phyloP scores from a whole-genome alignment of 2,888 invertebrate genomes.

The Cryptocephalus primarius region DNA sequence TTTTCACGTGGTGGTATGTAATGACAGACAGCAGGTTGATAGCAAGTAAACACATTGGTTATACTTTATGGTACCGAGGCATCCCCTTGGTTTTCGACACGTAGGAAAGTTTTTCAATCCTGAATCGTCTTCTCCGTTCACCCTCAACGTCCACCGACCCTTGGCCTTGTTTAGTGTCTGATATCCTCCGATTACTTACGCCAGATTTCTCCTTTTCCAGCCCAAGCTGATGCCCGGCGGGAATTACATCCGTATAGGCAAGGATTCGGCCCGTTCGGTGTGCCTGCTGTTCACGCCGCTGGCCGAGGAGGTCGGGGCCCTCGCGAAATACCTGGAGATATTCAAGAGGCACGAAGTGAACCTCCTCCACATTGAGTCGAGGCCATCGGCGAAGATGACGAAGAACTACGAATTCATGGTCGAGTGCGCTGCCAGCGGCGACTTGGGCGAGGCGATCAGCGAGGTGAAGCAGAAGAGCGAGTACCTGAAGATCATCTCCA shows the following conservation, averaged over 20 bases:
- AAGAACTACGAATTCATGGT: slow-evolving; percentile 89
- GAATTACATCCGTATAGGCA: slow-evolving; percentile 72
- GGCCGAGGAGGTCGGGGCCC: slow-evolving; percentile 71
- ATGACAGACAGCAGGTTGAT: too few relatives aligned
- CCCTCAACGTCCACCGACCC: too few relatives aligned
- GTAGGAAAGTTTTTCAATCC: too few relatives aligned
- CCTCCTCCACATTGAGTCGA: slow-evolving; percentile 85
- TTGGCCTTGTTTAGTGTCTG: too few relatives aligned
- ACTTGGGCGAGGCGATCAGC: slow-evolving; percentile 64
- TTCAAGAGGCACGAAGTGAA: slow-evolving; percentile 77
- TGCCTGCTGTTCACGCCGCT: slow-evolving; percentile 81
- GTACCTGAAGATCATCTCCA: slow-evolving; percentile 79
- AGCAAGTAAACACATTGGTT: too few relatives aligned
- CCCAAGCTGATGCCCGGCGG: slow-evolving; percentile 72
- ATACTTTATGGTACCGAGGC: too few relatives aligned
- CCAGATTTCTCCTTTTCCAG: slow-evolving; percentile 37
- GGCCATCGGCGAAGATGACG: slow-evolving; percentile 69
- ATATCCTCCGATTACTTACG: not conserved
- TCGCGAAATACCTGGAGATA: slow-evolving; percentile 78
- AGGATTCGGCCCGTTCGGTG: slow-evolving; percentile 64
- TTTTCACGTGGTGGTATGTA: too few relatives aligned
- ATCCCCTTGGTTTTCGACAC: too few relatives aligned
- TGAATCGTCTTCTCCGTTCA: too few relatives aligned
- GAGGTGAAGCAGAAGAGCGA: slow-evolving; percentile 59
- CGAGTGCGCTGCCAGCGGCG: slow-evolving; percentile 73